Evolutionary conservation across 2,888 invertebrate genomes (phyloP).

Genomic region (Spilosoma lubricipeda): DNA sequence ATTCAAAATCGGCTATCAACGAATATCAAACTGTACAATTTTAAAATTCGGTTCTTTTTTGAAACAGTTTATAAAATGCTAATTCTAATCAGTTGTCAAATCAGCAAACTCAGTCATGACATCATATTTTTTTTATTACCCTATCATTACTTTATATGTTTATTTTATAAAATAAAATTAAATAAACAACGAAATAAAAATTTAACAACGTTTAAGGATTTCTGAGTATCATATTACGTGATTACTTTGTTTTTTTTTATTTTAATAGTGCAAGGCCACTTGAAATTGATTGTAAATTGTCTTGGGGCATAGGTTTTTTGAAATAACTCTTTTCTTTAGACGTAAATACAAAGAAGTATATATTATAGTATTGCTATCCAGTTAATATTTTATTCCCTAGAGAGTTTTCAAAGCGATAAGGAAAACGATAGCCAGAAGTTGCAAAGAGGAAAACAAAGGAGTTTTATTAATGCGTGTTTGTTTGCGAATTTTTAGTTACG

Average conservation of each 20-base stretch:
- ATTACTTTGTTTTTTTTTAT: background rate
- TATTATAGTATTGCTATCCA: background rate
- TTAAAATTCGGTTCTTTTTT: no score
- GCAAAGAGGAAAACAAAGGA: slow-evolving; percentile 8
- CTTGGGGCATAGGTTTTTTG: background rate
- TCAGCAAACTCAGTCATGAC: background rate
- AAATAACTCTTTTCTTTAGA: background rate
- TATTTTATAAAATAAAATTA: background rate
- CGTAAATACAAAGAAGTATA: background rate
- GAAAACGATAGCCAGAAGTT: slow-evolving; percentile 6
- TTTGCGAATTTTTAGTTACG: background rate
- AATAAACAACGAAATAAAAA: background rate
- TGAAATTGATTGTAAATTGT: background rate
- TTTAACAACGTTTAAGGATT: background rate
- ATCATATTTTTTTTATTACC: background rate
- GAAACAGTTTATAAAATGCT: background rate
- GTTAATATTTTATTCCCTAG: slow-evolving; percentile 9
- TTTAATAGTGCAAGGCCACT: background rate
- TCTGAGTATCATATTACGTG: background rate
- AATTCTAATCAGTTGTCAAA: background rate
- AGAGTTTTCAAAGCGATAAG: slow-evolving; percentile 6
- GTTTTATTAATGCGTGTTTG: slow-evolving; percentile 9
- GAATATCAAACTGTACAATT: no score
- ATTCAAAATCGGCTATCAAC: no score
- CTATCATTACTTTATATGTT: background rate